These are phyloP conservation scores for Stylophora pistillata DNA, from an alignment of 64 coral and sea anemone species.

Conservation along the genomic window DNA sequence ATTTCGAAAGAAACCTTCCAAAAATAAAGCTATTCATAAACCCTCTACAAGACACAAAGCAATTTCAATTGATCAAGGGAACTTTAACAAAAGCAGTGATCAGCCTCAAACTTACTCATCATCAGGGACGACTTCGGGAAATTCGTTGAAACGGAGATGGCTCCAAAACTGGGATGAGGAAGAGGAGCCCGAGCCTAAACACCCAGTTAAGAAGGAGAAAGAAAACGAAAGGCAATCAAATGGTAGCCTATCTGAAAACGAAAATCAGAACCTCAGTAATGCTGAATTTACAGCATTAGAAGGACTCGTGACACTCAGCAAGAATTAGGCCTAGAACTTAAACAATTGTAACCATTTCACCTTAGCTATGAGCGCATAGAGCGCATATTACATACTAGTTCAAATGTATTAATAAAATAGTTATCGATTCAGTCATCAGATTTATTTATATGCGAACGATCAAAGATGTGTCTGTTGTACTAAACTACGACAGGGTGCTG, in stretches of 20 bases:
- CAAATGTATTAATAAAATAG: too few species aligned
- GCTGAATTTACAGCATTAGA: conserved; percentile 14
- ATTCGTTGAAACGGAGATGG: conserved; percentile 15
- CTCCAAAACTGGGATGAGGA: conserved; percentile 12
- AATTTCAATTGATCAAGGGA: neutral
- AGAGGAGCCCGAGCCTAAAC: neutral
- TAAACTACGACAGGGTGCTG: too few species aligned
- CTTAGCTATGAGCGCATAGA: too few species aligned
- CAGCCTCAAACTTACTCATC: neutral
- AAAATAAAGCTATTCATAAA: neutral
- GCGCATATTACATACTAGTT: too few species aligned
- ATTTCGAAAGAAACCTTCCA: neutral
- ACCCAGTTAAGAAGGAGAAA: neutral
- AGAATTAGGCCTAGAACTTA: neutral
- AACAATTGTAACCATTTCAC: neutral
- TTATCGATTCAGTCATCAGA: too few species aligned
- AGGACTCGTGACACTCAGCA: conserved; percentile 11
- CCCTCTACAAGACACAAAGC: neutral
- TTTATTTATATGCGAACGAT: too few species aligned
- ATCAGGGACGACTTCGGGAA: neutral
- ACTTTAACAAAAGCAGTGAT: neutral
- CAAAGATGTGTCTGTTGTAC: too few species aligned
- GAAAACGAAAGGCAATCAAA: neutral
- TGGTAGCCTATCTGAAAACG: neutral
- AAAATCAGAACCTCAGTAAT: neutral